These are phyloP conservation scores for Meriones psammophilus DNA, from an alignment of 2,797 vertebrate genomes.

Conservation along the genomic window DNA sequence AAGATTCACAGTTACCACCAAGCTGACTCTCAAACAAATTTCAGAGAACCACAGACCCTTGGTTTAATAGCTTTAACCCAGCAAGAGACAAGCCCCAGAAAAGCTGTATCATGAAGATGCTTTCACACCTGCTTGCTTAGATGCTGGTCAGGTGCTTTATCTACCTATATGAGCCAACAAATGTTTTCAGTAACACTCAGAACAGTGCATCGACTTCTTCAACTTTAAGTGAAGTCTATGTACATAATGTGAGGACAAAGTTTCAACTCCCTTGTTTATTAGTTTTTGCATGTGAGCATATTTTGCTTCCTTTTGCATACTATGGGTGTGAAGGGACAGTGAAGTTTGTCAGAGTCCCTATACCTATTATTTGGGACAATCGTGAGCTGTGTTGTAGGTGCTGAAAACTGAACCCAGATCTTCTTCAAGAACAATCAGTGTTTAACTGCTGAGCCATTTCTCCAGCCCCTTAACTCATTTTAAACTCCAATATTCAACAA, in stretches of 20 bases:
- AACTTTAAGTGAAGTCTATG: not conserved
- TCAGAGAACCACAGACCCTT: accelerated
- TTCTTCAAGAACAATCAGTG: too few species aligned
- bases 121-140: not conserved
- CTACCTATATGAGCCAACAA: not conserved
- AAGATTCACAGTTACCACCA: not conserved
- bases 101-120: not conserved
- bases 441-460: not conserved
- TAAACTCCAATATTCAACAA: not conserved
- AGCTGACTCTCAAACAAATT: not conserved
- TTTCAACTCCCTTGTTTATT: not conserved
- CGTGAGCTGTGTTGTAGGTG: not conserved
- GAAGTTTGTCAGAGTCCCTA: not conserved
- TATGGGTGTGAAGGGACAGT: not conserved
- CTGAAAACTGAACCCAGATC: not conserved
- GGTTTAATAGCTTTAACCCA: not conserved
- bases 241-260: constrained; percentile 3
- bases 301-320: not conserved
- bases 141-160: not conserved
- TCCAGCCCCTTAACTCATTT: not conserved
- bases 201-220: not conserved
- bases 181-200: not conserved
- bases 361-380: too few species aligned
- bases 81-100: not conserved
- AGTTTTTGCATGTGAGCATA: too few species aligned